A percentile compares a stretch with the other conserved stretches of the same genome.
These are phyloP conservation scores for Pissodes strobi DNA, from an alignment of 1,140 invertebrate genomes.

Conservation along the genomic window DNA sequence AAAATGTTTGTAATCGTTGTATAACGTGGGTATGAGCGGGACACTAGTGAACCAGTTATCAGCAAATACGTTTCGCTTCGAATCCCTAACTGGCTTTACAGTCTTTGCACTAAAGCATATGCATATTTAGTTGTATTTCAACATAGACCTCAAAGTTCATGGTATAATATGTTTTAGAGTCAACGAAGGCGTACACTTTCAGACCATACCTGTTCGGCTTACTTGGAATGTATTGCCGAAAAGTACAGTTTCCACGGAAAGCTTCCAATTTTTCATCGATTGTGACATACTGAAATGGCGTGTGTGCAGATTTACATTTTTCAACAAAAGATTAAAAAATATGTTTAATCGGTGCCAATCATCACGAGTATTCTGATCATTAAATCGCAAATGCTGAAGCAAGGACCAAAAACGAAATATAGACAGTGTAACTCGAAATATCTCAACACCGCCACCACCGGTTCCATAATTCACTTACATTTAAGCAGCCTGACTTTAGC, in stretches of 20 bases:
- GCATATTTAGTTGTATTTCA: slow-evolving; percentile 23
- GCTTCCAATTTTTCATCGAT: slow-evolving; percentile 17
- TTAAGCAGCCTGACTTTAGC: too few relatives aligned
- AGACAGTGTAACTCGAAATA: too few relatives aligned
- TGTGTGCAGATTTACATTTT: slow-evolving; percentile 8
- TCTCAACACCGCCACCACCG: too few relatives aligned
- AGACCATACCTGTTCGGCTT: too few relatives aligned
- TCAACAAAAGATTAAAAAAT: slow-evolving; percentile 19
- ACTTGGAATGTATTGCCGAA: too few relatives aligned
- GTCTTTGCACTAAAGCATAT: slow-evolving; percentile 13
- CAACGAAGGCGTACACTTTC: slow-evolving; percentile 35
- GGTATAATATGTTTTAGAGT: too few relatives aligned
- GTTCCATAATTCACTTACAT: too few relatives aligned
- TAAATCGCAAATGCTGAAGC: slow-evolving; percentile 10
- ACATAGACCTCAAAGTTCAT: slow-evolving; percentile 37
- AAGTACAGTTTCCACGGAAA: slow-evolving; percentile 24
- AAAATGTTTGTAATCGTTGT: slow-evolving; percentile 9
- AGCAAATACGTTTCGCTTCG: slow-evolving; percentile 20
- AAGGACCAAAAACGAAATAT: too few relatives aligned
- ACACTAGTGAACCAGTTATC: slow-evolving; percentile 24
- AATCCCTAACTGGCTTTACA: too few relatives aligned
- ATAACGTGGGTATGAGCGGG: slow-evolving; percentile 4
- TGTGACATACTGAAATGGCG: slow-evolving; percentile 3
- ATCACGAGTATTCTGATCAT: slow-evolving; percentile 5
- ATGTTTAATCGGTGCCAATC: slow-evolving; percentile 10